A percentile compares a stretch with the other conserved stretches of the same genome.
phyloP scores from a whole-genome alignment of 1,140 invertebrate species.

The Pseudobourletiella spinata region DNA sequence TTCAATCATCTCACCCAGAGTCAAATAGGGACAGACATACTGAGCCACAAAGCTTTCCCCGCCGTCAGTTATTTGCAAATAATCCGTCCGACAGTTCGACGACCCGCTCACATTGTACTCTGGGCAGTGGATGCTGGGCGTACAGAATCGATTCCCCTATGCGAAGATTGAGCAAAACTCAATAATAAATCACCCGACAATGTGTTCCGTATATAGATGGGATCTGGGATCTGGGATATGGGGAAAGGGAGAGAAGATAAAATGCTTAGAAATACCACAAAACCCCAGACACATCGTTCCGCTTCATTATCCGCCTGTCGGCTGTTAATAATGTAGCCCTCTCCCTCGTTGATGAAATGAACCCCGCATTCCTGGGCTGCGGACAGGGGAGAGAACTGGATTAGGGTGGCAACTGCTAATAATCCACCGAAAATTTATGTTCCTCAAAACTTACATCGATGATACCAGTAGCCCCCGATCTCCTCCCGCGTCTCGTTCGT shows the following conservation, averaged over 20 bases:
- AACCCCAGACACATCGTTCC: slow-evolving; percentile 20
- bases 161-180: background rate
- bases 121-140: slow-evolving; percentile 25
- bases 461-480: slow-evolving; percentile 16
- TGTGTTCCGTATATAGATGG: no score
- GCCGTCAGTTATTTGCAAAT: slow-evolving; percentile 31
- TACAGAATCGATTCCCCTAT: slow-evolving; percentile 33
- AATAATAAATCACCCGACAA: no score
- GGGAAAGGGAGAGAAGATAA: no score
- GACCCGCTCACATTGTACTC: slow-evolving; percentile 9
- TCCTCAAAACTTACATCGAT: slow-evolving; percentile 11
- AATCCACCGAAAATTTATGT: background rate
- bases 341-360: slow-evolving; percentile 26
- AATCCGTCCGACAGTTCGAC: slow-evolving; percentile 20
- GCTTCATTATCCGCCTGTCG: background rate
- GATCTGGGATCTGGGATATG: no score
- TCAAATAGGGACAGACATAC: no score
- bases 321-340: slow-evolving; percentile 25
- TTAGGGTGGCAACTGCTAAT: background rate
- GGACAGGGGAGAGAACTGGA: background rate
- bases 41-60: slow-evolving; percentile 23
- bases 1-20: no score
- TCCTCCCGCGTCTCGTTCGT: background rate
- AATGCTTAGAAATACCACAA: no score
- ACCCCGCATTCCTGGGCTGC: slow-evolving; percentile 29